Percentiles rank a stretch among this genome's conserved stretches.
Evolutionary conservation across 2,113 vertebrate species (phyloP).

Genomic region (Tricholaema leucomelas): DNA sequence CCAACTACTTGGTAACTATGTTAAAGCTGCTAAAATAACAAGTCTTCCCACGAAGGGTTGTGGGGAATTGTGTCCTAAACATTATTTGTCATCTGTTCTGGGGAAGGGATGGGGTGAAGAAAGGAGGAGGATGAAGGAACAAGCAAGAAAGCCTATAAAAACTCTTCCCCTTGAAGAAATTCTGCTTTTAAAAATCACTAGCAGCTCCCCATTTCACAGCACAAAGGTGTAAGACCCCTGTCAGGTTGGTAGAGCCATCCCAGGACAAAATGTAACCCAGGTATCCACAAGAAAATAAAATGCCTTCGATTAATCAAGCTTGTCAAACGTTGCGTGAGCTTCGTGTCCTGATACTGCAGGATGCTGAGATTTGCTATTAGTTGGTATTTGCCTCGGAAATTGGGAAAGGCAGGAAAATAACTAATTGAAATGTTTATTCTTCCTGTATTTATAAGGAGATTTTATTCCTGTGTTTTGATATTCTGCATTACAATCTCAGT

Average conservation of each 20-base stretch:
- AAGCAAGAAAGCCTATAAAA: background rate
- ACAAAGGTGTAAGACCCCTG: background rate
- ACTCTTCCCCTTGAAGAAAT: background rate
- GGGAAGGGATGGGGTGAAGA: background rate
- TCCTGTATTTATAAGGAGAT: background rate
- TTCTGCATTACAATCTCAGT: background rate
- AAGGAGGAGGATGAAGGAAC: background rate
- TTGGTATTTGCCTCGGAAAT: background rate
- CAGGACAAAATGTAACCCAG: constrained; percentile 8
- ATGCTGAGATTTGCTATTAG: background rate
- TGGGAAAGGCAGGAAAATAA: background rate
- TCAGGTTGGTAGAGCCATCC: background rate
- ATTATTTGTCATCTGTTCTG: background rate
- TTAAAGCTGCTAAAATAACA: background rate
- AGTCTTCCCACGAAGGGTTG: background rate
- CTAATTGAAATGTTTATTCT: background rate
- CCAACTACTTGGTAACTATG: background rate
- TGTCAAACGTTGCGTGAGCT: background rate
- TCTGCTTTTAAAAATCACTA: background rate
- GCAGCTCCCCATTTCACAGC: background rate
- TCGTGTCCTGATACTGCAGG: background rate
- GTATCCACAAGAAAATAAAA: constrained; percentile 30
- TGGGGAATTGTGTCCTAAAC: background rate
- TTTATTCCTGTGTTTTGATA: background rate
- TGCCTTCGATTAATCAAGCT: background rate